phyloP scores from a whole-genome alignment of 2,797 vertebrate genomes.

The Botia kubotai region DNA sequence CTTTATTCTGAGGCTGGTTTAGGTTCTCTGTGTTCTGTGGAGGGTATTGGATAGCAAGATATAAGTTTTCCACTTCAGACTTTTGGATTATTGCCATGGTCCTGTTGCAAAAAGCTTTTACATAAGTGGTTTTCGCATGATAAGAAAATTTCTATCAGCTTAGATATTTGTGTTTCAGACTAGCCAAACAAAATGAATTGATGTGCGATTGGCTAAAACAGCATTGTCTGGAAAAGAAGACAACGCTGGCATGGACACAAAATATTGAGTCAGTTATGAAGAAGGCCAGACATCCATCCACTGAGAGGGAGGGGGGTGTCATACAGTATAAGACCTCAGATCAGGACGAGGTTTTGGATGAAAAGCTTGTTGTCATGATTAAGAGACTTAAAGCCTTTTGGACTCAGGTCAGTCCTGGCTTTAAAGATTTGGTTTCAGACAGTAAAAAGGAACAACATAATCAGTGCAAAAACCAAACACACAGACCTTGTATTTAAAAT shows the following conservation, averaged over 20 bases:
- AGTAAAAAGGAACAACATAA: not conserved
- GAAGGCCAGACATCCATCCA: conserved; percentile 69
- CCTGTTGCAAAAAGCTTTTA: conserved; percentile 15
- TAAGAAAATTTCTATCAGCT: conserved; percentile 44
- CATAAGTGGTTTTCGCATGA: conserved; percentile 30
- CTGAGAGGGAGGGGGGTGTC: conserved; percentile 58
- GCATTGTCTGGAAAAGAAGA: conserved; percentile 48
- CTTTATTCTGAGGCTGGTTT: conserved; percentile 11
- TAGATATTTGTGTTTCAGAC: conserved; percentile 48
- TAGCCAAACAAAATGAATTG: conserved; percentile 57
- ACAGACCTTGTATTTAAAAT: not conserved
- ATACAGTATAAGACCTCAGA: conserved; percentile 24
- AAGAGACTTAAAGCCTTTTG: conserved; percentile 20
- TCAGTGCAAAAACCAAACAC: not conserved
- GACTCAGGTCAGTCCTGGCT: conserved; percentile 3
- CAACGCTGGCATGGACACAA: conserved; percentile 46
- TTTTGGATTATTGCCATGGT: conserved; percentile 49
- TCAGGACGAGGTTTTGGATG: conserved; percentile 18
- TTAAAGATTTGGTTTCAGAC: conserved; percentile 6
- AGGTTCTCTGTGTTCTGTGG: conserved; percentile 27
- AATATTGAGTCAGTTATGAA: conserved; percentile 66
- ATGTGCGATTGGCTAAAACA: conserved; percentile 47
- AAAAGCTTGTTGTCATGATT: conserved; percentile 28
- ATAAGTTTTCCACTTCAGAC: not conserved
- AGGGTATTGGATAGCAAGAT: not conserved